These are phyloP conservation scores for Orcinus orca DNA, from an alignment of 2,113 vertebrate genomes.

Conservation along the genomic window DNA sequence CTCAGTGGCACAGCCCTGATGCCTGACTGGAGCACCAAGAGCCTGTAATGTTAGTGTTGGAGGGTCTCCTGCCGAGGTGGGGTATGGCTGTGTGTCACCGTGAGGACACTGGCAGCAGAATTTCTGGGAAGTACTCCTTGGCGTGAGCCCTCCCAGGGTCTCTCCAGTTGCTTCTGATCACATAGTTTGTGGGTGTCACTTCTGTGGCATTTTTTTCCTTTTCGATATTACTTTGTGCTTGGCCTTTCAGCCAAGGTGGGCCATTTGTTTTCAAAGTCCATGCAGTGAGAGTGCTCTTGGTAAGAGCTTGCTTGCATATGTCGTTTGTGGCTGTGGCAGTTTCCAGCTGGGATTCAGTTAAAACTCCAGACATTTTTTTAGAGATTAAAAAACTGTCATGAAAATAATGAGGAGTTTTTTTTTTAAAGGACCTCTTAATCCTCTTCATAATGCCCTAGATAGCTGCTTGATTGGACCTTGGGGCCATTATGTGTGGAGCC, in stretches of 20 bases:
- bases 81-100: no score
- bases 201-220: neutral
- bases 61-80: no score
- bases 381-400: constrained; percentile 48
- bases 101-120: no score
- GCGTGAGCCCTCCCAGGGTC: no score
- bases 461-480: neutral
- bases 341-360: constrained; percentile 17
- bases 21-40: no score
- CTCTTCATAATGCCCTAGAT: neutral
- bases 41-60: no score
- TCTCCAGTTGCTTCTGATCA: neutral
- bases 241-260: neutral
- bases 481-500: neutral
- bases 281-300: neutral
- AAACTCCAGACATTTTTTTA: constrained; percentile 35
- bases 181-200: neutral
- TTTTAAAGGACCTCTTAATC: constrained; percentile 20
- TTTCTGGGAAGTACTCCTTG: no score
- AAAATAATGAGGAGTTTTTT: constrained; percentile 30
- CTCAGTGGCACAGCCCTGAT: no score
- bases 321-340: neutral
- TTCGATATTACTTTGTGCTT: constrained; percentile 25
- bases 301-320: constrained; percentile 30
- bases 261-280: neutral